Conservation (phyloP, 2,888 invertebrate genomes). For the Nezara viridula region DNA sequence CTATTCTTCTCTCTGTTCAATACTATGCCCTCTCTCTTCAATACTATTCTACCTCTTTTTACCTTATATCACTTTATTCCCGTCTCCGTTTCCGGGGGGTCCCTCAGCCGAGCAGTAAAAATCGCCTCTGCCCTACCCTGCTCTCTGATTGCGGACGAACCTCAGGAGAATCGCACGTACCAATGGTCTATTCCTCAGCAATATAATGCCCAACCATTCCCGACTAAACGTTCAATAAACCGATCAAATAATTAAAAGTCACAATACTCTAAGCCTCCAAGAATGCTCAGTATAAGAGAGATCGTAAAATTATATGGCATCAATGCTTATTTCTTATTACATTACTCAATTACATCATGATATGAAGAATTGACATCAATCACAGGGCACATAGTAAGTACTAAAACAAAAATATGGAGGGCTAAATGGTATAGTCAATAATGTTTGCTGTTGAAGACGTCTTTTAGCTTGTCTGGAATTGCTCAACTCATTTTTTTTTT, state of each 20-base stretch:
- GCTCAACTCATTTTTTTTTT: no score
- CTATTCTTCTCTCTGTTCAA: conserved; percentile 62
- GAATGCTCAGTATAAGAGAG: neutral
- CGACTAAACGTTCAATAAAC: neutral
- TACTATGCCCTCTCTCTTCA: conserved; percentile 62
- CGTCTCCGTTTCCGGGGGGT: conserved; percentile 53
- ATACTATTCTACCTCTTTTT: conserved; percentile 57
- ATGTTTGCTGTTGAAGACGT: no score
- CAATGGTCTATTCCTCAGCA: neutral
- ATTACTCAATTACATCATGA: neutral
- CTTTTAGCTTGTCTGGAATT: no score
- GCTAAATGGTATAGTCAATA: no score
- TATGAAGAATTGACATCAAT: no score
- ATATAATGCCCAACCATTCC: neutral
- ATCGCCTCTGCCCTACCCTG: neutral
- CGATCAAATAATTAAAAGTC: neutral
- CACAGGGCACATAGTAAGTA: no score
- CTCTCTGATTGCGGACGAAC: neutral
- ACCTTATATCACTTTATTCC: conserved; percentile 63
- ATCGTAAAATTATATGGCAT: neutral
- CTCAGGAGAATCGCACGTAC: neutral
- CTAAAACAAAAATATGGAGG: no score
- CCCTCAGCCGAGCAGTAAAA: conserved; percentile 9
- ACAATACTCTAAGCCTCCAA: neutral
- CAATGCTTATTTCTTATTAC: neutral